Base-by-base conservation (phyloP, 2,797 vertebrate genomes). In the Scyliorhinus canicula region DNA sequence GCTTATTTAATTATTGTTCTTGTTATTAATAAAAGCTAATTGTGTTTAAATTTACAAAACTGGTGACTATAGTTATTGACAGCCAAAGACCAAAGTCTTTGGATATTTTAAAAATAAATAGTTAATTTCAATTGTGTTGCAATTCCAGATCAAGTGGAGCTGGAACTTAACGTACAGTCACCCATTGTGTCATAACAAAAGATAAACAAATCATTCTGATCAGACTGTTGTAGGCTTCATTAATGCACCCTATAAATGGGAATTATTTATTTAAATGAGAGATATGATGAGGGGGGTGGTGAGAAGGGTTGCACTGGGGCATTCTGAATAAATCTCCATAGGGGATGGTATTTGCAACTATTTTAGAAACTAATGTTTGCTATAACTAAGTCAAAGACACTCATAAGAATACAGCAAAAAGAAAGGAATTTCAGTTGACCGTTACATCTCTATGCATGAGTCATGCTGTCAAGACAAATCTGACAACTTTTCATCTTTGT, bases 401-500 rank as follows among this genome's bases (percentile, higher is more conserved):
- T 60, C 31, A 2, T 60, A 55, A 90, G 31, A 60, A 60, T 57
- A 16, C 31, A 57, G 12, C 52, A 28, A 88, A 52, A 88, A 88
- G 31, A 57, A 57, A 55, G 28, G 55, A 57, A 57, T n/a, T 88
- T 88, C 52, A 57, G 85, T 52, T 57, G 55, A 88, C 16, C 52
- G 12, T n/a, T n/a, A n/a, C n/a, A n/a, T n/a, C n/a, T n/a, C n/a
- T n/a, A 50, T 55, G 31, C 35, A 91, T 91, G 88, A 91, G 57
- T 91, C 88, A 91, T 40, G n/a, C n/a, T 91, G 88, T 57, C 35
- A 91, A 63, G 88, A 40, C 19, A 91, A 7, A 63, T 63, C 35
- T n/a, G 40, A 40, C 57, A 44, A 91, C n/a, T 63, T 88, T 60
- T 91, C 88, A 91, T 91, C 88, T 63, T 91, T 63, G n/a, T 60